Conservation (phyloP, 1,140 invertebrate species). For the Aphaenogaster rudis region DNA sequence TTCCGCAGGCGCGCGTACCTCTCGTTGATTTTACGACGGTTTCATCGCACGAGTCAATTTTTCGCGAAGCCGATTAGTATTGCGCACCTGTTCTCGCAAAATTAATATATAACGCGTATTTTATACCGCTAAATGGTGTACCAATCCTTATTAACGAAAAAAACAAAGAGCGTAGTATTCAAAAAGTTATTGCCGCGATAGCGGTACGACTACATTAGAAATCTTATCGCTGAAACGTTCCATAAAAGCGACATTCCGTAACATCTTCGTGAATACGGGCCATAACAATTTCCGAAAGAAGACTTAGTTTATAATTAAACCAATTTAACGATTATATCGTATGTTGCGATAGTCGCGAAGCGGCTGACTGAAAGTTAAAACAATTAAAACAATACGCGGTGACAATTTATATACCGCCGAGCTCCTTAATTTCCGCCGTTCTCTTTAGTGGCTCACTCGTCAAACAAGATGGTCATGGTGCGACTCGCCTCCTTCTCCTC, state of each 20-base stretch:
- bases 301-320: slow-evolving; percentile 34
- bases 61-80: slow-evolving; percentile 62
- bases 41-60: slow-evolving; percentile 55
- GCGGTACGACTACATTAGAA: background rate
- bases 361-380: slow-evolving; percentile 21
- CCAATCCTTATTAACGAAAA: background rate
- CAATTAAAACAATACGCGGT: slow-evolving; percentile 46
- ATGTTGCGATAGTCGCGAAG: background rate
- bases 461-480: slow-evolving; percentile 75
- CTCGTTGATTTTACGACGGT: slow-evolving; percentile 57
- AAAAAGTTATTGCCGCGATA: background rate
- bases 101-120: background rate
- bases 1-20: slow-evolving; percentile 45
- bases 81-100: background rate
- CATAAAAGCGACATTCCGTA: background rate
- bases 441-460: slow-evolving; percentile 68
- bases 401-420: slow-evolving; percentile 30
- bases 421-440: slow-evolving; percentile 58
- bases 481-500: slow-evolving; percentile 3
- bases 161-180: background rate
- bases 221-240: background rate
- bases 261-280: background rate
- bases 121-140: background rate
- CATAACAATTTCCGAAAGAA: slow-evolving; percentile 14
- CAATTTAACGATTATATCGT: slow-evolving; percentile 28